Evolutionary conservation across 2,888 invertebrate genomes (phyloP).

Genomic region (Spisula solida): DNA sequence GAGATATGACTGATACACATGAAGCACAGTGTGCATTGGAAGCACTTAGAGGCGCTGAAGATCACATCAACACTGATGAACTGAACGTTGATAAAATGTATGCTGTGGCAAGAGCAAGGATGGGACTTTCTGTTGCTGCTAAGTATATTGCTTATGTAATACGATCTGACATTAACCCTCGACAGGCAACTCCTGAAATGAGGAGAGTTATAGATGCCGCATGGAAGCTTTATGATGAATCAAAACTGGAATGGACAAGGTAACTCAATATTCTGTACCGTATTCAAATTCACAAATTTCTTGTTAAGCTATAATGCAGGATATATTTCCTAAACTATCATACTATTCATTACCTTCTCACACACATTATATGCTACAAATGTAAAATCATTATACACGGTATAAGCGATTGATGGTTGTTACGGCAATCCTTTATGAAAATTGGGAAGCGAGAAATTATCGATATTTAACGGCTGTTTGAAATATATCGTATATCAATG

Average conservation of each 20-base stretch:
- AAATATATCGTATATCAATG: too few relatives aligned
- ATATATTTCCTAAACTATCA: too few relatives aligned
- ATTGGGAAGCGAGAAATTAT: too few relatives aligned
- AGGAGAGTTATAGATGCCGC: constrained; percentile 71
- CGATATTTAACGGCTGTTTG: too few relatives aligned
- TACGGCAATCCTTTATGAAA: too few relatives aligned
- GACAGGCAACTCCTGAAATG: constrained; percentile 28
- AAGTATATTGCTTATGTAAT: constrained; percentile 68
- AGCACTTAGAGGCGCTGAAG: constrained; percentile 50
- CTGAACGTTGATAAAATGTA: constrained; percentile 68
- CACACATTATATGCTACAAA: too few relatives aligned
- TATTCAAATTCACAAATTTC: background rate
- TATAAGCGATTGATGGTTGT: too few relatives aligned
- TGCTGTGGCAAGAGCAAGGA: constrained; percentile 73
- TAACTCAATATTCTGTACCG: background rate
- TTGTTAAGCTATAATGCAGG: too few relatives aligned
- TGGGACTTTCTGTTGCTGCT: constrained; percentile 74
- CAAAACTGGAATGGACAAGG: constrained; percentile 24
- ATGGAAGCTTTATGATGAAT: constrained; percentile 67
- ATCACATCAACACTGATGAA: constrained; percentile 46
- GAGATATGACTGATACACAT: constrained; percentile 17
- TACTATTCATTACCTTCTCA: too few relatives aligned
- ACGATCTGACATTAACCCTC: constrained; percentile 37
- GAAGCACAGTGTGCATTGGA: constrained; percentile 61
- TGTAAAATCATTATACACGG: too few relatives aligned